These are phyloP conservation scores for Metopolophium dirhodum DNA, from an alignment of 1,140 invertebrate genomes.

Conservation along the genomic window DNA sequence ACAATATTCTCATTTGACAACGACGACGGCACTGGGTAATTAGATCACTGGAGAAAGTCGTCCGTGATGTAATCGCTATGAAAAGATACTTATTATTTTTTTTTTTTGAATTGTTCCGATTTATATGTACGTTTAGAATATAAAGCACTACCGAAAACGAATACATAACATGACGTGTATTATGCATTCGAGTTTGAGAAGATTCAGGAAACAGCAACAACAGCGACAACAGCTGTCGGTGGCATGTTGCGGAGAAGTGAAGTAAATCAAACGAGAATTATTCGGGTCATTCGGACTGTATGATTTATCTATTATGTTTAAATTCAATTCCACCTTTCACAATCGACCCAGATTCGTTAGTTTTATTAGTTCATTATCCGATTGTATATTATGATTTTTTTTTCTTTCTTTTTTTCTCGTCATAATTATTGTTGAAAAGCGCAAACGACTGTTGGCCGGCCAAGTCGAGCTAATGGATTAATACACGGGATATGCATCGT, in stretches of 20 bases:
- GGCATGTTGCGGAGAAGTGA: background rate
- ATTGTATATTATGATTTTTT: background rate
- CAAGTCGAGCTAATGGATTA: background rate
- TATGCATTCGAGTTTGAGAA: slow-evolving; percentile 8
- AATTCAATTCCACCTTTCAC: slow-evolving; percentile 52
- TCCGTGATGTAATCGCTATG: slow-evolving; percentile 30
- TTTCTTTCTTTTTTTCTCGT: background rate
- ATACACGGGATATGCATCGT: background rate
- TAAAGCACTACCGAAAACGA: background rate
- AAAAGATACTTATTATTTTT: background rate
- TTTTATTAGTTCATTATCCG: slow-evolving; percentile 21
- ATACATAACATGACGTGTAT: background rate
- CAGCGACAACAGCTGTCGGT: background rate
- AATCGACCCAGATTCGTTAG: slow-evolving; percentile 40
- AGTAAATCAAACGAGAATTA: slow-evolving; percentile 39
- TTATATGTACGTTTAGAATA: background rate
- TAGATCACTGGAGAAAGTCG: slow-evolving; percentile 46
- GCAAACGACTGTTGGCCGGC: background rate
- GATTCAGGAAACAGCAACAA: slow-evolving; percentile 17
- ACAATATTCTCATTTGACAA: background rate
- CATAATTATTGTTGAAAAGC: background rate
- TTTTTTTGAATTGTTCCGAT: slow-evolving; percentile 15
- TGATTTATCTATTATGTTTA: slow-evolving; percentile 46
- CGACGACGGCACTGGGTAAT: background rate
- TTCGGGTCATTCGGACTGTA: slow-evolving; percentile 42